These are phyloP conservation scores for Palythoa grandiflora DNA, from an alignment of 92 coral and sea anemone species.

Conservation along the genomic window DNA sequence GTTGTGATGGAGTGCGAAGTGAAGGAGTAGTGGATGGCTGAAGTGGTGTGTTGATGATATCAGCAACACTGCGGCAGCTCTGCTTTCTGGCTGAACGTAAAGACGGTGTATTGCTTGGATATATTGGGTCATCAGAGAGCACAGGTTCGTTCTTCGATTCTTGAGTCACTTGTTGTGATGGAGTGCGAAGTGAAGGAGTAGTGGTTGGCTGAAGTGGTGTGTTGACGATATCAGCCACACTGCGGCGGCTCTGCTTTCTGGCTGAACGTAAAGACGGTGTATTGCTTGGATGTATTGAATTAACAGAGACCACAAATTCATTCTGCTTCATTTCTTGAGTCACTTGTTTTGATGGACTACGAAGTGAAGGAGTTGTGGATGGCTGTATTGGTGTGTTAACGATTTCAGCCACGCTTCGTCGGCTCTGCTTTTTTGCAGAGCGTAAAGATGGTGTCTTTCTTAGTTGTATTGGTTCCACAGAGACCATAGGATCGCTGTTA, in stretches of 20 bases:
- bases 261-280: too few relatives aligned
- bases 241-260: background rate
- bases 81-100: background rate
- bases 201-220: too few relatives aligned
- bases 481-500: constrained; percentile 24
- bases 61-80: too few relatives aligned
- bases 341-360: constrained; percentile 34
- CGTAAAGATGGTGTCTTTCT: constrained; percentile 75
- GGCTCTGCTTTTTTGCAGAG: constrained; percentile 26
- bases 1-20: too few relatives aligned
- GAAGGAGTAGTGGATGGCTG: too few relatives aligned
- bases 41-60: too few relatives aligned
- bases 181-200: too few relatives aligned
- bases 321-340: background rate
- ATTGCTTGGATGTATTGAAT: too few relatives aligned
- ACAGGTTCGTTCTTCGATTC: background rate
- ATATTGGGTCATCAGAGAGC: background rate
- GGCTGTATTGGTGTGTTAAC: constrained; percentile 53
- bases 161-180: background rate
- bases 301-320: constrained; percentile 10
- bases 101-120: too few relatives aligned
- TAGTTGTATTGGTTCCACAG: constrained; percentile 57
- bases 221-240: too few relatives aligned
- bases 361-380: constrained; percentile 72
- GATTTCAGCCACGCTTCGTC: background rate